Conservation (phyloP, 2,113 vertebrate genomes). For the Orycteropus afer region DNA sequence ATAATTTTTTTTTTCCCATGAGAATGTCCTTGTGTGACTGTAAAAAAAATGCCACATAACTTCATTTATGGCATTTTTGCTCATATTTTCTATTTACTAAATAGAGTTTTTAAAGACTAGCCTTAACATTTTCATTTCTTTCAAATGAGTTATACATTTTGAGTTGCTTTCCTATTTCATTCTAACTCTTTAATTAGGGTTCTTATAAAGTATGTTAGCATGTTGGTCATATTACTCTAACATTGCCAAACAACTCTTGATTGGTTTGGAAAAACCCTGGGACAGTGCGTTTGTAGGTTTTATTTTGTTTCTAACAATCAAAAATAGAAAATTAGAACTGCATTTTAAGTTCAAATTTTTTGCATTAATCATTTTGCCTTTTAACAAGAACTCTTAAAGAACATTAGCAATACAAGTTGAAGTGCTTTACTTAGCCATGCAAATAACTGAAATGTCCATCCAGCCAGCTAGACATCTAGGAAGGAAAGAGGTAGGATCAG, state of each 20-base stretch:
- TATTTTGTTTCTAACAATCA: conserved; percentile 62
- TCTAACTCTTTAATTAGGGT: too few species aligned
- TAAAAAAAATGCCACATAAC: not conserved
- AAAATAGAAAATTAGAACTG: conserved; percentile 69
- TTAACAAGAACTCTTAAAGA: conserved; percentile 32
- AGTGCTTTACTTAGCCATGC: conserved; percentile 18
- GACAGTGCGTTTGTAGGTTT: conserved; percentile 37
- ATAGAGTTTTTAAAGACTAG: not conserved
- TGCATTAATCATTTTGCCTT: conserved; percentile 55
- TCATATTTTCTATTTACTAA: conserved; percentile 50
- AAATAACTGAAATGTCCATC: not conserved
- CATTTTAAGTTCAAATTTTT: conserved; percentile 67
- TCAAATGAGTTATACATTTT: not conserved
- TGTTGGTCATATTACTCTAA: conserved; percentile 36
- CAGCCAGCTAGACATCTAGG: not conserved
- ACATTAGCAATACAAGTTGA: not conserved
- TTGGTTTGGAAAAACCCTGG: conserved; percentile 17
- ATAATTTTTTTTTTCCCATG: conserved; percentile 35
- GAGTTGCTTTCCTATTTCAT: conserved; percentile 49
- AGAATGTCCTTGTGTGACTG: conserved; percentile 41
- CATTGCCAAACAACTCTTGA: conserved; percentile 75
- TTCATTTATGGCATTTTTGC: conserved; percentile 29
- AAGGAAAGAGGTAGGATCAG: not conserved
- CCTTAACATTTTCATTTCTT: conserved; percentile 6
- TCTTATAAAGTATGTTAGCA: conserved; percentile 46